These are phyloP conservation scores for Uria lomvia DNA, from an alignment of 2,113 vertebrate genomes.

Conservation along the genomic window DNA sequence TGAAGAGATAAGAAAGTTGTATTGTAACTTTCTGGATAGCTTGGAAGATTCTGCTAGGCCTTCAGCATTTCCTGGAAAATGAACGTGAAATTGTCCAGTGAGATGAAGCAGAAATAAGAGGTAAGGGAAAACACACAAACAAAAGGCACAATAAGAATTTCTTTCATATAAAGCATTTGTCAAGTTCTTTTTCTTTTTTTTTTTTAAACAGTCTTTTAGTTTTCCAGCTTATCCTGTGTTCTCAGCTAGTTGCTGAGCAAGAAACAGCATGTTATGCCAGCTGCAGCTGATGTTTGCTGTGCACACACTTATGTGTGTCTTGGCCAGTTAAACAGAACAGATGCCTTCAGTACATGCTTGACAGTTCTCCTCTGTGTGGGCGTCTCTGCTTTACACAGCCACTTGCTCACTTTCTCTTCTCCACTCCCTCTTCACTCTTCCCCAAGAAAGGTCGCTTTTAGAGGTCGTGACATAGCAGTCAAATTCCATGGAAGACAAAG, in stretches of 20 bases:
- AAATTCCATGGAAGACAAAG: fast-evolving
- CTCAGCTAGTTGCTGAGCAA: not conserved
- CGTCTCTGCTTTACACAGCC: not conserved
- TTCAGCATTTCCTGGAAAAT: not conserved
- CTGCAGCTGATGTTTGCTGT: not conserved
- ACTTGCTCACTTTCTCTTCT: not conserved
- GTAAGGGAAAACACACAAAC: not conserved
- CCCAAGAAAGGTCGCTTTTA: not conserved
- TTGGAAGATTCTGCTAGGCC: not conserved
- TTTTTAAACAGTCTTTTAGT: not conserved
- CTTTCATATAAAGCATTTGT: not conserved
- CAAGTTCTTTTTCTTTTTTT: not conserved
- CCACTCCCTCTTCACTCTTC: fast-evolving
- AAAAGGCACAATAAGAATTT: not conserved
- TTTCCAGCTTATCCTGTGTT: not conserved
- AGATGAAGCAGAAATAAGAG: not conserved
- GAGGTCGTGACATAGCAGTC: not conserved
- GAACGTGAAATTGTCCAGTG: fast-evolving
- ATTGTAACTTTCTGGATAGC: not conserved
- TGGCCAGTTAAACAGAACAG: not conserved
- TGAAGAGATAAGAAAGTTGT: not conserved
- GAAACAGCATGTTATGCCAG: not conserved
- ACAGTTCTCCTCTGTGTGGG: not conserved
- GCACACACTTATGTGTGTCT: not conserved
- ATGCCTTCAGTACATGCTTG: not conserved